These are phyloP conservation scores for Notiomystis cincta DNA, from an alignment of 2,113 vertebrate species.

Conservation along the genomic window DNA sequence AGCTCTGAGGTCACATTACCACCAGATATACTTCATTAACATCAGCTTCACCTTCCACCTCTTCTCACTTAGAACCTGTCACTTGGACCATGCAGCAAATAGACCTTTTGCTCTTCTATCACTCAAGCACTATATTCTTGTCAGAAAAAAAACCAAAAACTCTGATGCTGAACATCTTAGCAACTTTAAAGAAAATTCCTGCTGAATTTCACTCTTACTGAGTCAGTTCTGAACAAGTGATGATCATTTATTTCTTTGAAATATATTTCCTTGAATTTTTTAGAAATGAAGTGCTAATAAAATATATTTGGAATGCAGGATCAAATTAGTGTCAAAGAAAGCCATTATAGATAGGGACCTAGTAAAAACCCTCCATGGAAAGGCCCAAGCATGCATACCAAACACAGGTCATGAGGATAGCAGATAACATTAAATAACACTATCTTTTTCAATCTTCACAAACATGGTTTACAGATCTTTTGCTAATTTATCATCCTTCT, in stretches of 20 bases:
- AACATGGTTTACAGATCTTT: background rate
- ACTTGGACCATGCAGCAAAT: background rate
- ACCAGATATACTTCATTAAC: constrained; percentile 5
- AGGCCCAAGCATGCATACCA: background rate
- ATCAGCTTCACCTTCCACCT: background rate
- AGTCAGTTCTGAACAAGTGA: background rate
- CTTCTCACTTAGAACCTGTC: constrained; percentile 9
- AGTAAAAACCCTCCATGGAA: background rate
- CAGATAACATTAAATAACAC: background rate
- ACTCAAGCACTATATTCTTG: background rate
- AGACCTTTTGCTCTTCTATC: constrained; percentile 35
- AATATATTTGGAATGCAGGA: background rate
- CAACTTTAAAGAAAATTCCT: constrained; percentile 5
- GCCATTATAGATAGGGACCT: background rate
- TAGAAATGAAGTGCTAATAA: background rate
- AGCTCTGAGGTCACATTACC: background rate
- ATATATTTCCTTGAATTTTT: background rate
- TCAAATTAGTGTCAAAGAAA: background rate
- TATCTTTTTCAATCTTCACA: background rate
- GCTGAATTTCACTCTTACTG: background rate
- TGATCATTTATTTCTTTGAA: background rate
- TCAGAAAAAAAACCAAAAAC: background rate
- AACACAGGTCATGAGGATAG: background rate
- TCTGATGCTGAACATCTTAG: background rate
- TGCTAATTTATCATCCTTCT: constrained; percentile 11